Evolutionary conservation across 2,113 vertebrate species (phyloP), one percentile per base, ranked within the genome.

Genomic region (Gymnocephalus cernua): DNA sequence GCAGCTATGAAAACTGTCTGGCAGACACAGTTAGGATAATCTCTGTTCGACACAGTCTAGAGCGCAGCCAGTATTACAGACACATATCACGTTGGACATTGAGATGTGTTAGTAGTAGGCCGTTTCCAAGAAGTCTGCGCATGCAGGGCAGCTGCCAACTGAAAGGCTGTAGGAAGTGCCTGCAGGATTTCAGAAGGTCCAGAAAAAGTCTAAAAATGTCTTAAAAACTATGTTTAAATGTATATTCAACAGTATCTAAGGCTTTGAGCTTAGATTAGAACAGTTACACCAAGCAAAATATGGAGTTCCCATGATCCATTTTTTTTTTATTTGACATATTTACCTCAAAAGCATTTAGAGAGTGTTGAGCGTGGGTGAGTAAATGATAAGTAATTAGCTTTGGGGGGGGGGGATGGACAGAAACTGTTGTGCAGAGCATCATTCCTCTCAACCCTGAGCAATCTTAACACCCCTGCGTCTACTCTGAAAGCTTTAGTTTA

Each of bases 1-100:
- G 81, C 76, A 66, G 83, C 79, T 58, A 63, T 64, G 79, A 88
- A 86, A 83, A 85, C 77, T 63, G 86, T 77, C 83, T 82, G 85
- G 79, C 80, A 69, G 76, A 78, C 71, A 21, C 72, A 72, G 72
- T 79, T 65, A 65, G 88, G 62, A 44, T 84, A 83, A 86, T 90
- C 85, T 89, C 80, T 56, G 62, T 32, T 81, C 35, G 23, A 82
- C 84, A 66, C 47, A 61, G 82, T 88, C 86, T 74, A 18, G 63
- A 86, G 74, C 0, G 2, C 78, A 84, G 88, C 74, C 74, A 25
- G 54, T 66, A 13, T 74, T 58, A 70, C 73, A 77, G 61, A 89
- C 86, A 78, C 83, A 71, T 70, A 72, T 65, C 67, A 79, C 35
- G 18, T 51, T 25, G 66, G 88, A 87, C 82, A 73, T 13, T 21